Conservation (phyloP, 2,888 invertebrate genomes). For the Amphipyra berbera region DNA sequence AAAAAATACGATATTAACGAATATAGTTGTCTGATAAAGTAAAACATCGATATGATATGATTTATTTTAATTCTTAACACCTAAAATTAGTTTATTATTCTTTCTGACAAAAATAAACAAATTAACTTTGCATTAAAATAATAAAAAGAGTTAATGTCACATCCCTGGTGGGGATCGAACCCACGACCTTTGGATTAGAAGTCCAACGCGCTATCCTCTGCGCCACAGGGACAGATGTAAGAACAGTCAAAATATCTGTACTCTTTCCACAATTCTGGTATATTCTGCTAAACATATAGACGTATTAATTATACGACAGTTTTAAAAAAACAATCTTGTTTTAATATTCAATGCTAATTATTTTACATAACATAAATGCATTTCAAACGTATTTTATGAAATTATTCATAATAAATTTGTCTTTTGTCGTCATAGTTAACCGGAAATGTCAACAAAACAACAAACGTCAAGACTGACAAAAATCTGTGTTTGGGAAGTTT, state of each 20-base stretch:
- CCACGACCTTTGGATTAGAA: slow-evolving; percentile 97
- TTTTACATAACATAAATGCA: too few relatives aligned
- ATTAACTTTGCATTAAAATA: neutral
- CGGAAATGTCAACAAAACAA: slow-evolving; percentile 76
- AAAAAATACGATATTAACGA: too few relatives aligned
- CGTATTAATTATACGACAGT: neutral
- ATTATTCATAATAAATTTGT: slow-evolving; percentile 5
- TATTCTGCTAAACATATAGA: neutral
- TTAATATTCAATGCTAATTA: neutral
- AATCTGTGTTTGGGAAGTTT: slow-evolving; percentile 79
- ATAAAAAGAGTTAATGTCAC: slow-evolving; percentile 63
- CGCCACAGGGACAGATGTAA: slow-evolving; percentile 93
- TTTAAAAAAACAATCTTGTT: neutral
- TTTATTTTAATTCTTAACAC: too few relatives aligned
- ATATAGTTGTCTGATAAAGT: too few relatives aligned
- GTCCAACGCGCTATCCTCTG: slow-evolving; percentile 97
- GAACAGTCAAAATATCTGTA: slow-evolving; percentile 62
- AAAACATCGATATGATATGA: too few relatives aligned
- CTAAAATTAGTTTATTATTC: neutral
- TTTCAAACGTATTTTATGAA: neutral
- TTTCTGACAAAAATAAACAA: neutral
- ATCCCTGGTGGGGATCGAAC: slow-evolving; percentile 96
- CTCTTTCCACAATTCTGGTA: slow-evolving; percentile 12
- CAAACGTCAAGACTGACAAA: slow-evolving; percentile 71
- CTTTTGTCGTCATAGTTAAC: slow-evolving; percentile 55